Evolutionary conservation across 2,797 vertebrate species (phyloP).

Genomic region (Fringilla coelebs): DNA sequence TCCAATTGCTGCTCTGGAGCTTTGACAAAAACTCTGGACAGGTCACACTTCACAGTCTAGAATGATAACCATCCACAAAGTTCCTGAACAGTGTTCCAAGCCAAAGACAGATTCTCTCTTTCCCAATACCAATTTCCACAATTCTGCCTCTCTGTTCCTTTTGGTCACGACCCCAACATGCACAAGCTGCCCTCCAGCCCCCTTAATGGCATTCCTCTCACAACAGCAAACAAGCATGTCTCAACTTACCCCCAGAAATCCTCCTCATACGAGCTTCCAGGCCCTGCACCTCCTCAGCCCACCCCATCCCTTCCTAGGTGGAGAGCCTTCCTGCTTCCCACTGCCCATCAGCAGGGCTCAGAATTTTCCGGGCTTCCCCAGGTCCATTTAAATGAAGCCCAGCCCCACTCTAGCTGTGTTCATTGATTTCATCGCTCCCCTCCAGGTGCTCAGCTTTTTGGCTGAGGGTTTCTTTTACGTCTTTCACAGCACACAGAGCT

Average conservation of each 20-base stretch:
- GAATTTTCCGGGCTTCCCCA: neutral
- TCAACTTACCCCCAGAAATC: neutral
- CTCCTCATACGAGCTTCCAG: neutral
- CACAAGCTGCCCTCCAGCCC: neutral
- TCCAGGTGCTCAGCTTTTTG: neutral
- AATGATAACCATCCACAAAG: neutral
- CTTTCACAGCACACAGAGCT: neutral
- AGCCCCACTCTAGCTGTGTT: neutral
- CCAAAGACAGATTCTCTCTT: neutral
- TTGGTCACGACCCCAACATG: fast-evolving
- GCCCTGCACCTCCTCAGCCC: neutral
- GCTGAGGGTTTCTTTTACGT: neutral
- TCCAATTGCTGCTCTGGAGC: neutral
- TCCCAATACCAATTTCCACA: neutral
- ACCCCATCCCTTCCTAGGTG: fast-evolving
- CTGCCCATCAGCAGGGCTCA: neutral
- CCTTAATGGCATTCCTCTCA: neutral
- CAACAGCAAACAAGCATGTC: neutral
- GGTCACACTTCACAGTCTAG: neutral
- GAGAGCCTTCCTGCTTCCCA: neutral
- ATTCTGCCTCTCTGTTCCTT: neutral
- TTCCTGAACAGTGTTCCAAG: neutral
- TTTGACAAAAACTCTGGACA: neutral
- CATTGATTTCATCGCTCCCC: neutral
- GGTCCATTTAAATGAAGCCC: neutral